phyloP scores from a whole-genome alignment of 1,140 invertebrate genomes.

The Platyura marginata region DNA sequence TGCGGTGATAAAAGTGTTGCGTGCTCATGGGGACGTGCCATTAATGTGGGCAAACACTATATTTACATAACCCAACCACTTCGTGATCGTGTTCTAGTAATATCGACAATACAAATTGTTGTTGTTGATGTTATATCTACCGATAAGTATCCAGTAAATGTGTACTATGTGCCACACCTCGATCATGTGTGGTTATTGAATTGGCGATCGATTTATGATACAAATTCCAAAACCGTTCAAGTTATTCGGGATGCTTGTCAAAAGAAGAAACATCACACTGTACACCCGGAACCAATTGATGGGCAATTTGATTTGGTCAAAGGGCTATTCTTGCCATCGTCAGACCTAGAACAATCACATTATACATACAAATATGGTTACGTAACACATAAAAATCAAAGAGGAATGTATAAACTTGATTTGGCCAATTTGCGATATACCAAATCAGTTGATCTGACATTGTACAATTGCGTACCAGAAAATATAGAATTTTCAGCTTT shows the following conservation, averaged over 20 bases:
- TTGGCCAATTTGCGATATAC: slow-evolving; percentile 56
- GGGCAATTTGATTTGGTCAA: slow-evolving; percentile 61
- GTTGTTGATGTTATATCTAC: slow-evolving; percentile 54
- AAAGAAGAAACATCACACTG: slow-evolving; percentile 56
- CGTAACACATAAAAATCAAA: slow-evolving; percentile 54
- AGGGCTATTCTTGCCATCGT: slow-evolving; percentile 48
- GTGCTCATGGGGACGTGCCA: slow-evolving; percentile 55
- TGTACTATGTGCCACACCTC: slow-evolving; percentile 51
- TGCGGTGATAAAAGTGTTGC: slow-evolving; percentile 43
- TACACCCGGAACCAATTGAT: slow-evolving; percentile 63
- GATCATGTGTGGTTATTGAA: slow-evolving; percentile 69
- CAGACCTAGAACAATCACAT: slow-evolving; percentile 32
- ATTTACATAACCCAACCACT: slow-evolving; percentile 58
- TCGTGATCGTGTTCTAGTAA: slow-evolving; percentile 50
- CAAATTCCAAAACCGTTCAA: slow-evolving; percentile 50
- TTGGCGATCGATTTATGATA: slow-evolving; percentile 32
- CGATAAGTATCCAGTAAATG: slow-evolving; percentile 52
- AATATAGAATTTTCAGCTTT: slow-evolving; percentile 51
- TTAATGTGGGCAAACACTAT: slow-evolving; percentile 47
- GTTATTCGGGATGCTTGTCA: slow-evolving; percentile 56
- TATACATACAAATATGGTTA: slow-evolving; percentile 57
- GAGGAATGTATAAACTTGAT: slow-evolving; percentile 59
- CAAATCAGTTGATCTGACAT: slow-evolving; percentile 50
- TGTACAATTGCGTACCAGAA: slow-evolving; percentile 56
- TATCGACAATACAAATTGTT: slow-evolving; percentile 52